These are phyloP conservation scores for Protomyctophum bolini DNA, from an alignment of 2,113 vertebrate genomes.

Conservation along the genomic window DNA sequence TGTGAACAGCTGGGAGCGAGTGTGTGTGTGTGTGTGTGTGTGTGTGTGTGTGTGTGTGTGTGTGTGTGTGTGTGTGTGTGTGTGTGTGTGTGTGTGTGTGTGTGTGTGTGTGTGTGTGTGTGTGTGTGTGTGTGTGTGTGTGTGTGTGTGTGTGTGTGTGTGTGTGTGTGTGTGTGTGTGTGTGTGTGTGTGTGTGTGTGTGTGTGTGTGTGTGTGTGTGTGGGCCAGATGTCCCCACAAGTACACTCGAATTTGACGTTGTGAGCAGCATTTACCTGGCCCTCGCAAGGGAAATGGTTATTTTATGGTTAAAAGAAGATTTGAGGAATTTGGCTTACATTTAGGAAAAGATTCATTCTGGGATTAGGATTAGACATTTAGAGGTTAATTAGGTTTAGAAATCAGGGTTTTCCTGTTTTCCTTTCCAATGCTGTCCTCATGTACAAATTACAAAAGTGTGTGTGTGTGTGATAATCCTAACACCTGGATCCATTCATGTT, in stretches of 20 bases:
- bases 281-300: too few species aligned
- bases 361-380: too few species aligned
- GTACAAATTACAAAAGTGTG: too few species aligned
- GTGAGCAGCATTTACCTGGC: too few species aligned
- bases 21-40: slow-evolving; percentile 6
- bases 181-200: background rate
- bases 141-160: slow-evolving; percentile 3
- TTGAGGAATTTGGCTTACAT: too few species aligned
- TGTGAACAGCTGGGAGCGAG: slow-evolving; percentile 46
- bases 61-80: slow-evolving; percentile 4
- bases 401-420: too few species aligned
- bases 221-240: too few species aligned
- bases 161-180: background rate
- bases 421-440: too few species aligned
- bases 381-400: too few species aligned
- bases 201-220: background rate
- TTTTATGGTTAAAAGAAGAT: too few species aligned
- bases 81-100: background rate
- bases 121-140: background rate
- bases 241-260: too few species aligned
- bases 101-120: background rate
- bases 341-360: too few species aligned
- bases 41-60: background rate
- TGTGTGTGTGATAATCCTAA: slow-evolving; percentile 40
- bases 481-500: slow-evolving; percentile 52